Evolutionary conservation across 2,113 vertebrate genomes (phyloP).

Genomic region (Halichoerus grypus): DNA sequence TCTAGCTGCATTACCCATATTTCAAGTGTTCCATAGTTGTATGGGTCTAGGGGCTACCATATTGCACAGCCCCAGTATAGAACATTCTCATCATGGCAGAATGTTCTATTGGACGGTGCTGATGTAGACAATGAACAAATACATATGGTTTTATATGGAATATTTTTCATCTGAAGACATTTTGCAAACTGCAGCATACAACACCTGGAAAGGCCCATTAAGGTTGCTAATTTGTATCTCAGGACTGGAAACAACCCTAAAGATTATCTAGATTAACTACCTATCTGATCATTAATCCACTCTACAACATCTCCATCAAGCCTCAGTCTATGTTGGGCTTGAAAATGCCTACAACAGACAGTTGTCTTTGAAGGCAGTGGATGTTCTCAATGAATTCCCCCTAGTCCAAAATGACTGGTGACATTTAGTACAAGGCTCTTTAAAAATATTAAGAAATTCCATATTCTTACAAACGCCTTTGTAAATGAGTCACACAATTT

Average conservation of each 20-base stretch:
- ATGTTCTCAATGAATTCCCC: conserved; percentile 12
- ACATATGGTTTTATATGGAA: background rate
- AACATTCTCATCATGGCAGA: background rate
- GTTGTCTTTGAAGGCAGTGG: background rate
- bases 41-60: background rate
- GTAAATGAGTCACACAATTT: conserved; percentile 61
- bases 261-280: background rate
- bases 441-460: conserved; percentile 57
- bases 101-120: background rate
- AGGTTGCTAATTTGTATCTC: background rate
- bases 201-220: background rate
- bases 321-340: background rate
- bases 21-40: background rate
- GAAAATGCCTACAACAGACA: background rate
- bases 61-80: background rate
- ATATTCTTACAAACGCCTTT: conserved; percentile 56
- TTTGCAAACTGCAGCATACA: background rate
- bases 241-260: background rate
- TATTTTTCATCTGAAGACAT: conserved; percentile 25
- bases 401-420: background rate
- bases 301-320: background rate
- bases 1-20: background rate
- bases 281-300: background rate
- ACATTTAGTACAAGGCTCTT: conserved; percentile 7
- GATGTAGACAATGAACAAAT: background rate